Conservation (phyloP, 2,888 invertebrate species). For the Papilio gigon region DNA sequence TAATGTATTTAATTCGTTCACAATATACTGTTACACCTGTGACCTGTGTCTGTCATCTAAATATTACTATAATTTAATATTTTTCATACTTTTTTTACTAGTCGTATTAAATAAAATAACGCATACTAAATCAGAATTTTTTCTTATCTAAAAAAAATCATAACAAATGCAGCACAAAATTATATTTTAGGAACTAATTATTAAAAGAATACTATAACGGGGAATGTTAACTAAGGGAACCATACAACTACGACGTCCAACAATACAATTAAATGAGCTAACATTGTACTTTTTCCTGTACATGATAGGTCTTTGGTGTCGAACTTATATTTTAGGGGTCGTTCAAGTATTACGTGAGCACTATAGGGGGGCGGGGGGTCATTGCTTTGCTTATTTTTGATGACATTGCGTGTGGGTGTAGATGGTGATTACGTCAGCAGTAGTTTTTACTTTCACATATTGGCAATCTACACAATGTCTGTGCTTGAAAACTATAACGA, state of each 20-base stretch:
- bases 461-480: too few relatives aligned
- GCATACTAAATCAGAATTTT: constrained; percentile 11
- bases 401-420: too few relatives aligned
- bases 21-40: constrained; percentile 39
- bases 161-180: constrained; percentile 55
- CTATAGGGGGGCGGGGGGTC: too few relatives aligned
- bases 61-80: constrained; percentile 25
- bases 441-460: too few relatives aligned
- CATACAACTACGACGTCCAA: constrained; percentile 60
- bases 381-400: too few relatives aligned
- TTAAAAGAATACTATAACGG: constrained; percentile 62
- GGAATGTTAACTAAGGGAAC: constrained; percentile 73
- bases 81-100: constrained; percentile 26
- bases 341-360: too few relatives aligned
- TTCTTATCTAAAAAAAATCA: constrained; percentile 49
- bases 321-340: constrained; percentile 52
- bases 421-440: too few relatives aligned
- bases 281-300: constrained; percentile 58
- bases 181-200: constrained; percentile 56
- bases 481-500: too few relatives aligned
- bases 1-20: constrained; percentile 48
- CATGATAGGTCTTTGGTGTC: constrained; percentile 74
- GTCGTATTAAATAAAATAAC: constrained; percentile 33
- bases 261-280: constrained; percentile 54
- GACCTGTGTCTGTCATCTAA: constrained; percentile 44